Conservation (phyloP, 2,888 invertebrate species). For the Charanyca ferruginea region DNA sequence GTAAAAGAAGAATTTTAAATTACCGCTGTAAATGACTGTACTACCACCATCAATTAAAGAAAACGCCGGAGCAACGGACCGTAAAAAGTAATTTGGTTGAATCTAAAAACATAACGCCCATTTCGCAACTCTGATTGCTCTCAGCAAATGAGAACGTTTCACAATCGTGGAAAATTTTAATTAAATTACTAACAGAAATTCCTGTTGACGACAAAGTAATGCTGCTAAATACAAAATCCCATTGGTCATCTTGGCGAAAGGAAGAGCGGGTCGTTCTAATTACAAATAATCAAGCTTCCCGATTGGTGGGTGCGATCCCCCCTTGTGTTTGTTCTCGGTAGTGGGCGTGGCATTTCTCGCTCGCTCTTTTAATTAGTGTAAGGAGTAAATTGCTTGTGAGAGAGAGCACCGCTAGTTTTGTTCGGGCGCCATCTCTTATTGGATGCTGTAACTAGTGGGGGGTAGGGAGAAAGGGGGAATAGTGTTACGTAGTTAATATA, state of each 20-base stretch:
- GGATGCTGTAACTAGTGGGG: conserved; percentile 85
- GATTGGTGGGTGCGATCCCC: conserved; percentile 87
- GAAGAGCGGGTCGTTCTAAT: conserved; percentile 89
- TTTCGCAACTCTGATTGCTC: conserved; percentile 76
- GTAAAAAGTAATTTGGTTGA: conserved; percentile 66
- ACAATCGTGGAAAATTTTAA: conserved; percentile 77
- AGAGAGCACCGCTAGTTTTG: conserved; percentile 86
- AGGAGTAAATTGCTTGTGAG: conserved; percentile 91
- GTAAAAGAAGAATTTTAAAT: conserved; percentile 54
- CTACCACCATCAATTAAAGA: conserved; percentile 61
- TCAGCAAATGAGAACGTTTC: conserved; percentile 78
- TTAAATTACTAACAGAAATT: conserved; percentile 80
- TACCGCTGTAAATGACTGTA: conserved; percentile 51
- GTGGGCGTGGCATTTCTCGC: conserved; percentile 88
- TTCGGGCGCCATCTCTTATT: conserved; percentile 88
- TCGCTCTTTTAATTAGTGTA: conserved; percentile 91
- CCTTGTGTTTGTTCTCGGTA: conserved; percentile 89
- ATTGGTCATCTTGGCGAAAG: conserved; percentile 89
- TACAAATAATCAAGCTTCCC: conserved; percentile 90
- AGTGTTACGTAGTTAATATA: conserved; percentile 89
- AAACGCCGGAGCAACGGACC: conserved; percentile 53
- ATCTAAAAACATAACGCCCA: conserved; percentile 76
- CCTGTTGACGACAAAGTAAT: conserved; percentile 77
- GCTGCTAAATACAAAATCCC: conserved; percentile 84
- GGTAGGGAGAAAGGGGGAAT: conserved; percentile 80